Percentiles rank a stretch among this genome's conserved stretches.
phyloP scores from a whole-genome alignment of 1,140 invertebrate species.

The Ptiloglossa arizonensis region DNA sequence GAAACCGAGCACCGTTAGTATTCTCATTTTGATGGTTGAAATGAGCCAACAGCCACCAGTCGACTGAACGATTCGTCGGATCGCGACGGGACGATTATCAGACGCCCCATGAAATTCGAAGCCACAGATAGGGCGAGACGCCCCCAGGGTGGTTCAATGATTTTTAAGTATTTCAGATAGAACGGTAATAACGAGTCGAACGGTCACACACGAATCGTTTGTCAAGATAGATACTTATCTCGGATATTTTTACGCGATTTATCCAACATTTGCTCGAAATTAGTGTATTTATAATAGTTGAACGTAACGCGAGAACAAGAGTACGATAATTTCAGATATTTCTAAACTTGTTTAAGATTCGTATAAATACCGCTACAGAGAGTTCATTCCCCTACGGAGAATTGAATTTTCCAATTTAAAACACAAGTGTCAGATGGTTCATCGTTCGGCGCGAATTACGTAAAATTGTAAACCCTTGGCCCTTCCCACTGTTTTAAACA shows the following conservation, averaged over 20 bases:
- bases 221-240: background rate
- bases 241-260: background rate
- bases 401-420: no score
- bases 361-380: no score
- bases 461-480: no score
- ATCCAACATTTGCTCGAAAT: no score
- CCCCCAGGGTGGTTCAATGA: conserved; percentile 41
- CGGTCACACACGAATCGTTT: background rate
- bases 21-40: conserved; percentile 51
- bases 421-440: no score
- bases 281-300: no score
- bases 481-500: no score
- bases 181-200: background rate
- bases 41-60: conserved; percentile 38
- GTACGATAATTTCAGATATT: no score
- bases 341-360: no score
- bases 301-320: no score
- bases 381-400: no score
- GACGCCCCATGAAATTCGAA: conserved; percentile 55
- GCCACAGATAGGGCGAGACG: conserved; percentile 47
- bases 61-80: conserved; percentile 41
- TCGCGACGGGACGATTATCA: conserved; percentile 32
- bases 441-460: no score
- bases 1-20: conserved; percentile 37
- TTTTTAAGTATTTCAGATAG: conserved; percentile 28